Percentiles rank a stretch among this genome's conserved stretches.
Conservation (phyloP, 2,888 invertebrate genomes). For the Morpho achilles region DNA sequence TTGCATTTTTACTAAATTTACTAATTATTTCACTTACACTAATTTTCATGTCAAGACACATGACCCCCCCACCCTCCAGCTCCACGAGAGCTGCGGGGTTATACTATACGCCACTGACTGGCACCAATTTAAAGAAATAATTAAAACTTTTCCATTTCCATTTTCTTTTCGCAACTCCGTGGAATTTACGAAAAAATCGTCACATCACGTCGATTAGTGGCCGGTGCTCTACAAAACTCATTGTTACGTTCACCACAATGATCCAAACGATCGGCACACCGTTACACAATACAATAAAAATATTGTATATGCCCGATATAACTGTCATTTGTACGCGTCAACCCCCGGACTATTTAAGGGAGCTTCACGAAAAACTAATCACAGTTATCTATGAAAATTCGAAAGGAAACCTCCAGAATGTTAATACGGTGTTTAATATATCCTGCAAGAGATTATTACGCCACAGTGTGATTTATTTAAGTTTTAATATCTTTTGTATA, state of each 20-base stretch:
- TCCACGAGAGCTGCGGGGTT: too few relatives aligned
- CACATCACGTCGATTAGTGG: conserved; percentile 76
- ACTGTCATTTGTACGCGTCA: conserved; percentile 57
- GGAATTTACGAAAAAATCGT: conserved; percentile 49
- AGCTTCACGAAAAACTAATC: conserved; percentile 38
- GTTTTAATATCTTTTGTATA: too few relatives aligned
- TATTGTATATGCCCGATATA: conserved; percentile 36
- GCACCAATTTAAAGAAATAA: too few relatives aligned
- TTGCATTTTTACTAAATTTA: too few relatives aligned
- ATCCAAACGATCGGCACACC: conserved; percentile 44
- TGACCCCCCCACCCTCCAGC: too few relatives aligned
- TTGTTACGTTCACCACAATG: conserved; percentile 63
- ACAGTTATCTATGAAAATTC: conserved; percentile 60
- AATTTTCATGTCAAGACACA: too few relatives aligned
- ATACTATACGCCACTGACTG: too few relatives aligned
- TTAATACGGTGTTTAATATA: too few relatives aligned
- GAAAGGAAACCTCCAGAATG: conserved; percentile 36
- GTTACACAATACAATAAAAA: conserved; percentile 63
- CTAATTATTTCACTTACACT: too few relatives aligned
- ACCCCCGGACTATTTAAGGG: conserved; percentile 62
- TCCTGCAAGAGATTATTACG: too few relatives aligned
- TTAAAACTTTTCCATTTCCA: too few relatives aligned
- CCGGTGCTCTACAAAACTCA: conserved; percentile 66
- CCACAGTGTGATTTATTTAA: too few relatives aligned
- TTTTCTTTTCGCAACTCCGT: conserved; percentile 25